Evolutionary conservation across 2,113 vertebrate genomes (phyloP).

Genomic region (Tauraco erythrolophus): DNA sequence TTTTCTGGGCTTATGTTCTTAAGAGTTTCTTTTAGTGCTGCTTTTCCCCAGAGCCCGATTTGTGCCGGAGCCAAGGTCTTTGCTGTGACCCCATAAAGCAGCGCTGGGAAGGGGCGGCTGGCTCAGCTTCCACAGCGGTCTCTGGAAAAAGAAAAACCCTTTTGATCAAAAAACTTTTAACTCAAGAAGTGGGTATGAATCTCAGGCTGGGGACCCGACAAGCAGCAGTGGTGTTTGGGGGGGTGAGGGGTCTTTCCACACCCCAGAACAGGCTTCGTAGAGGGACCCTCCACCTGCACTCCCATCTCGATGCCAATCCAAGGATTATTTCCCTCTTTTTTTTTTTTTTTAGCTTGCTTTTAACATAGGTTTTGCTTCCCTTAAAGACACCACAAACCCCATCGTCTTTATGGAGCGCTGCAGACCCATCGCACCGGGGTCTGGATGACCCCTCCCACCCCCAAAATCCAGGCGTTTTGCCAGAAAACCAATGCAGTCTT

Average conservation of each 20-base stretch:
- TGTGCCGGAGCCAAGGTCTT: background rate
- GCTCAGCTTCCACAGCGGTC: background rate
- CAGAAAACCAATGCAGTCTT: background rate
- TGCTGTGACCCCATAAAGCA: constrained; percentile 16
- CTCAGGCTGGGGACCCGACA: background rate
- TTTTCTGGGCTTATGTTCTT: background rate
- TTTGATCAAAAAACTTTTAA: background rate
- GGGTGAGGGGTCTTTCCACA: background rate
- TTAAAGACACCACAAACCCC: background rate
- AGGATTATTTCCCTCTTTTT: background rate
- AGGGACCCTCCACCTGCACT: background rate
- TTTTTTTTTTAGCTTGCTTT: background rate
- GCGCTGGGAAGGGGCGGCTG: background rate
- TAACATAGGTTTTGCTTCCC: background rate
- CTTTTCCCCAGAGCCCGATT: constrained; percentile 7
- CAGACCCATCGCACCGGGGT: background rate
- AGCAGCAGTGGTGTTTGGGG: background rate
- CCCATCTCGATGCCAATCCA: background rate
- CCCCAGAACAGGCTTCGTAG: fast-evolving
- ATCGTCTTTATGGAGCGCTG: background rate
- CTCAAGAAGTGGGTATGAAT: background rate
- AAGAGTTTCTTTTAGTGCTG: background rate
- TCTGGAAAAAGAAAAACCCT: background rate
- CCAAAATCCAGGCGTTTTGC: background rate
- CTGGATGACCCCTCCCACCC: background rate